Evolutionary conservation across 2,888 invertebrate species (phyloP), one percentile per base, ranked within the genome.

Genomic region (Zele albiditarsus): DNA sequence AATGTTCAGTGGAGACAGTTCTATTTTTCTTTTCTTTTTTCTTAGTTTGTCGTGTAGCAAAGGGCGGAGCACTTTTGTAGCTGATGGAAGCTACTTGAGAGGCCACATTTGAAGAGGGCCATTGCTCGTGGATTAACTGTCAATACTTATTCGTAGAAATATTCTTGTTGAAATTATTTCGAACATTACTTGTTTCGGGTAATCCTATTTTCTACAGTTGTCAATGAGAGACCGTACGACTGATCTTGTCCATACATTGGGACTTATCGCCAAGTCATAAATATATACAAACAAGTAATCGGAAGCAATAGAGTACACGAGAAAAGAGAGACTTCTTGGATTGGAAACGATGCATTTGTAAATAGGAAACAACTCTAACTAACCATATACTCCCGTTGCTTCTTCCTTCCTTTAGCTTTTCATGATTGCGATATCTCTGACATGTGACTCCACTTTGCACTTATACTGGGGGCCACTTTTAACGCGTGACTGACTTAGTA

Each of bases 211-310:
- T 46, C n/a, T n/a, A 46, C 46, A 46, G 46, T 20, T 6, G 20
- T 53, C 20, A 20, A 8, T 53, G 53, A 53, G 20, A 53, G 8
- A 53, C 8, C 20, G 53, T 53, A 38, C 53, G 53, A 20, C 20
- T 68, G 68, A 53, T 68, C 57, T 57, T 28, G 31, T 68, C 31
- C 68, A 28, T n/a, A 20, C 53, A 16, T 10, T 4, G 53, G n/a
- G 53, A 20, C 68, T 68, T 68, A 68, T 68, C 68, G 57, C 28
- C 57, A 31, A 68, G 31, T 68, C 68, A 57, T 57, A 53, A 68
- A 68, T 68, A 67, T 46, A 67, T 27, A 68, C 68, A 68, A 68
- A n/a, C 53, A 68, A 46, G n/a, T 33, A 27, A 68, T 57, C 53
- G 57, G 68, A 68, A 33, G 68, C 49, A 27, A 68, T n/a, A n/a